Evolutionary conservation across 2,797 vertebrate genomes (phyloP), one percentile per base, ranked within the genome.

Genomic region (Syndactyla subalaris): DNA sequence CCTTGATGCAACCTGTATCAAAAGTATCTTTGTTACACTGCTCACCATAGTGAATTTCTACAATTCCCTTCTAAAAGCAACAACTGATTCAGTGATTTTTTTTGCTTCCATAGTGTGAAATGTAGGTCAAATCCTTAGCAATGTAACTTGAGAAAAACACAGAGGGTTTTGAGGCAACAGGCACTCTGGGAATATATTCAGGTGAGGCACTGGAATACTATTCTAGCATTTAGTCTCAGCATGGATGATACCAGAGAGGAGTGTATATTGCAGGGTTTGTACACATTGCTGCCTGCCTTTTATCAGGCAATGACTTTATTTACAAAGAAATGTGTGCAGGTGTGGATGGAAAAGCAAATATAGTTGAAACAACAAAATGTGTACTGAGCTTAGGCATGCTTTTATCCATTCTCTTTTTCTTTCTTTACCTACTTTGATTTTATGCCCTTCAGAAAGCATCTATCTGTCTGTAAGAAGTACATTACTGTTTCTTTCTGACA

Each of bases 401-500:
- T 94, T 85, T 52, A 65, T 71, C 39, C 17, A 26, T 89, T 83
- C 36, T 85, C 34, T 41, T 65, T 77, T 57, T 67, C 38, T 82
- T 87, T 79, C 78, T 95, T 88, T 85, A 49, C 67, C 30, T 71
- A 55, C 29, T 79, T 93, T 72, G 68, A 75, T 94, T 92, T 94
- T 85, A 80, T 96, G 54, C 22, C 76, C 27, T 91, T 85, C 30
- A 75, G 57, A 87, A 77, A 80, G 32, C 2, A 4, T 81, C 30
- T 36, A 5, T 81, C 26, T 89, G 55, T 61, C 74, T 49, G 6
- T 63, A 79, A 36, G 38, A 82, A 85, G 41, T 61, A 23, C 32
- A 55, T 85, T 62, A 51, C 34, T 77, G n/a, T 57, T 88, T 74
- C 23, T 89, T 86, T 81, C 45, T 89, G 48, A 63, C 34, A 71